phyloP scores from a whole-genome alignment of 2,113 vertebrate genomes.

The Anguilla rostrata region DNA sequence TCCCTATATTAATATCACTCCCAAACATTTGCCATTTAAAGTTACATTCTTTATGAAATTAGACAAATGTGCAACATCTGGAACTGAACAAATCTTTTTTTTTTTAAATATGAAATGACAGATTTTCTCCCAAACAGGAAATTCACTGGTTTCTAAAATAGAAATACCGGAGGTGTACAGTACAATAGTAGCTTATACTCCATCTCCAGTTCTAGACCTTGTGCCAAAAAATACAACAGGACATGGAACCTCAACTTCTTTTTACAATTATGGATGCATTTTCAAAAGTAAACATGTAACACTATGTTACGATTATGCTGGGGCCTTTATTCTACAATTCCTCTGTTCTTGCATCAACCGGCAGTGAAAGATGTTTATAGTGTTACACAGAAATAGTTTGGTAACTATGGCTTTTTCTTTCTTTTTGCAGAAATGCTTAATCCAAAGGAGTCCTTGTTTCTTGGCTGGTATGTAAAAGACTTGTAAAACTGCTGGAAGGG shows the following conservation, averaged over 20 bases:
- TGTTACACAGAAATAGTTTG: conserved; percentile 43
- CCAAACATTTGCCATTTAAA: too few species aligned
- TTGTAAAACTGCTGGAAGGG: conserved; percentile 49
- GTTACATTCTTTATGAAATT: too few species aligned
- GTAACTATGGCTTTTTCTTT: conserved; percentile 43
- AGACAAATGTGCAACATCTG: too few species aligned
- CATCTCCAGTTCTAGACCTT: not conserved
- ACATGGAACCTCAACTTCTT: not conserved
- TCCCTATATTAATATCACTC: too few species aligned
- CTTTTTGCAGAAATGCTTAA: conserved; percentile 42
- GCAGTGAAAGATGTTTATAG: not conserved
- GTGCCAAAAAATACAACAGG: not conserved
- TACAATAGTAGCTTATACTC: not conserved
- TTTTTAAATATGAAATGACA: not conserved
- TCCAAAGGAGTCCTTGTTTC: conserved; percentile 39
- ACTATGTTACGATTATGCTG: not conserved
- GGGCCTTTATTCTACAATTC: not conserved
- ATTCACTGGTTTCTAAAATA: not conserved
- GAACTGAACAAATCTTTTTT: not conserved
- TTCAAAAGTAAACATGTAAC: not conserved
- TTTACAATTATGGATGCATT: not conserved
- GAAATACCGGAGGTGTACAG: not conserved
- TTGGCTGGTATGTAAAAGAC: conserved; percentile 40
- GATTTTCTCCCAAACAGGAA: not conserved
- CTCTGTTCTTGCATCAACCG: not conserved